Evolutionary conservation across 2,113 vertebrate species (phyloP), one percentile per base, ranked within the genome.

Genomic region (Myxocyprinus asiaticus): DNA sequence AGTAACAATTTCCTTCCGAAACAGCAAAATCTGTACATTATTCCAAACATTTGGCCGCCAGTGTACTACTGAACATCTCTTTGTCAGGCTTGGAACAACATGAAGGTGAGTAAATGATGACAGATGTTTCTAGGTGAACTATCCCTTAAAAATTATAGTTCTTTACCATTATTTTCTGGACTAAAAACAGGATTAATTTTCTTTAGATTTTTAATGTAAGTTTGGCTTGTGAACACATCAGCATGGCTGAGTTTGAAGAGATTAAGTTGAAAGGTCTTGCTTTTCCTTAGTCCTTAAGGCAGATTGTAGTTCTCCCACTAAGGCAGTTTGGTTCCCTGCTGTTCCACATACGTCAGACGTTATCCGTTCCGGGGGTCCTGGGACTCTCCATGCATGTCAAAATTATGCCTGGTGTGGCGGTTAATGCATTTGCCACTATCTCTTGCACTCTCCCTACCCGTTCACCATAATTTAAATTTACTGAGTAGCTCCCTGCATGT

Each of bases 351-450:
- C 67, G 55, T 83, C 53, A 81, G 42, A 42, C 51, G 63, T 55
- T 62, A 80, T 69, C 64, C 48, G 63, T 66, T 79, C 78, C 50
- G 58, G 68, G 59, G 67, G 9, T 48, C 58, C 73, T 51, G 66
- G 58, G 53, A 76, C 48, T 64, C 48, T 79, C 64, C 50, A 12
- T 63, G 68, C 55, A 22, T 69, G 78, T 78, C 63, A 78, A 68
- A 22, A 68, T 75, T 50, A 81, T 44, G 64, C 7, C 50, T 55
- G 8, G 42, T 72, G 70, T 74, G 17, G 66, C 66, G 10, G 5
- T 59, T 83, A 67, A 81, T 58, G 64, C 74, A 80, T 63, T 64
- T 70, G 69, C 47, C 68, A 70, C 33, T 43, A 33, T 79, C 55
- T 69, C 62, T 47, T 77, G 62, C 70, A 67, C 4, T 48, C 62